Evolutionary conservation across 2,797 vertebrate genomes (phyloP).

Genomic region (Pseudochirops corinnae): DNA sequence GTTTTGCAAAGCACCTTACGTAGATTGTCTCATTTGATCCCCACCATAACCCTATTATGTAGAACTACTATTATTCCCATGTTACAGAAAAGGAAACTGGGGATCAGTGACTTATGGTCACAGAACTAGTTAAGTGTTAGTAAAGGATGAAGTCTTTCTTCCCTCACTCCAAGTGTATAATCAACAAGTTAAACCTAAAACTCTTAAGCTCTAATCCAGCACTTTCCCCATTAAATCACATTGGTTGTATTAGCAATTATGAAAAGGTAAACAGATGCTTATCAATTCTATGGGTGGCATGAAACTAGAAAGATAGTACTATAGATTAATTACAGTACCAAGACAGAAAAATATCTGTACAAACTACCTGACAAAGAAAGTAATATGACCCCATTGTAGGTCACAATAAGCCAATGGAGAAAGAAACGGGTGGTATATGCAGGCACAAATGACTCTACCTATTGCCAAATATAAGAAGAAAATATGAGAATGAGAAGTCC

Average conservation of each 20-base stretch:
- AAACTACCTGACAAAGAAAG: constrained; percentile 35
- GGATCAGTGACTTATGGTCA: not conserved
- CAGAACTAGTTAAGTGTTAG: not conserved
- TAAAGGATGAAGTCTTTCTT: not conserved
- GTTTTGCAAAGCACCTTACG: not conserved
- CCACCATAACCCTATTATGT: not conserved
- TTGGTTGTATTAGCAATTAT: not conserved
- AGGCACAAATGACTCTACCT: not conserved
- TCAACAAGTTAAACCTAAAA: not conserved
- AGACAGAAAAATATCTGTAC: not conserved
- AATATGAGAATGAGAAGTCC: not conserved
- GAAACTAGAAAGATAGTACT: not conserved
- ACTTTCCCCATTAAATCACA: not conserved
- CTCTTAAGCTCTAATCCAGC: not conserved
- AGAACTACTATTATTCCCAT: not conserved
- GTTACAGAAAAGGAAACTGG: not conserved
- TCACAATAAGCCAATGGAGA: constrained; percentile 48
- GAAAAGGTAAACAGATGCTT: not conserved
- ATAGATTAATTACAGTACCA: not conserved
- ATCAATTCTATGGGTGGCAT: not conserved
- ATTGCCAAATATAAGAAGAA: constrained; percentile 41
- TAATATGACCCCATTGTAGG: constrained; percentile 1
- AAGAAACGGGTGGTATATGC: constrained; percentile 33
- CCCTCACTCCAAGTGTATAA: not conserved
- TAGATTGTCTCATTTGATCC: not conserved